Conservation (phyloP, 2,113 vertebrate species). For the rabbit (Oryctolagus cuniculus) region mOryCun1.1 NC_091453.1:118147501-118148000, state of each 20-base stretch:
- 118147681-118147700: not conserved
- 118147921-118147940: too few relatives aligned
- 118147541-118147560: too few relatives aligned
- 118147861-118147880: slow-evolving; percentile 37
- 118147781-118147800: not conserved
- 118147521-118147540: too few relatives aligned
- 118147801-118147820: slow-evolving; percentile 39
- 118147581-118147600: too few relatives aligned
- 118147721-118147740: slow-evolving; percentile 49
- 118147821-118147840: slow-evolving; percentile 47
- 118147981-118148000: too few relatives aligned
- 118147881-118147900: not conserved
- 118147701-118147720: slow-evolving; percentile 22
- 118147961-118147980: too few relatives aligned
- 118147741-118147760: slow-evolving; percentile 1
- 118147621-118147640: too few relatives aligned
- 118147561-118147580: too few relatives aligned
- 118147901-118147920: not conserved
- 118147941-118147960: too few relatives aligned
- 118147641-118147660: too few relatives aligned
- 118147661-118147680: not conserved
- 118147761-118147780: slow-evolving; percentile 6
- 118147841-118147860: slow-evolving; percentile 48
- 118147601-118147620: too few relatives aligned
- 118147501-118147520: too few relatives aligned